Evolutionary conservation across 2,888 invertebrate species (phyloP).

Genomic region (Agrochola litura): DNA sequence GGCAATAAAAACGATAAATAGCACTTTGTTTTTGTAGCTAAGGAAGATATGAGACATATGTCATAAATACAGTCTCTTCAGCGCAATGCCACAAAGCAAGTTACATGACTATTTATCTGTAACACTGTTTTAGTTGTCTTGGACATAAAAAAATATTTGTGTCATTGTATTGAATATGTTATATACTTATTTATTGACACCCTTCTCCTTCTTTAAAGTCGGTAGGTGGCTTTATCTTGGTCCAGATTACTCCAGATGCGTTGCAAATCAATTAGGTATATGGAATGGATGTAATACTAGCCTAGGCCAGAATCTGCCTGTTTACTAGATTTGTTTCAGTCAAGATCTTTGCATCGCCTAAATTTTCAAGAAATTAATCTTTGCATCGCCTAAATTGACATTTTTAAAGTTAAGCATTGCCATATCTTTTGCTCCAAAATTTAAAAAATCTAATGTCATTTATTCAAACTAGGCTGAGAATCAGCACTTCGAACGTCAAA

Average conservation of each 20-base stretch:
- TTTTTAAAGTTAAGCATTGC: not conserved
- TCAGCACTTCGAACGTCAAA: too few species aligned
- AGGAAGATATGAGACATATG: conserved; percentile 33
- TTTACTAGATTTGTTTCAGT: conserved; percentile 4
- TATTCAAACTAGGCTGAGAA: too few species aligned
- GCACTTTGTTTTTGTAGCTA: conserved; percentile 55
- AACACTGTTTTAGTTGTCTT: conserved; percentile 2
- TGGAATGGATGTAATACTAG: conserved; percentile 16
- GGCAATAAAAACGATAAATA: conserved; percentile 63
- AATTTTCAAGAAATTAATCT: not conserved
- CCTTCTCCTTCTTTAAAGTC: not conserved
- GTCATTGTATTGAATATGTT: not conserved
- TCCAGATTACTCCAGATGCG: conserved; percentile 2
- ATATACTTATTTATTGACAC: too few species aligned
- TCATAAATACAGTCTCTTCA: conserved; percentile 30
- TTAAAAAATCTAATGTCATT: too few species aligned
- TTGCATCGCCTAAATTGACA: not conserved
- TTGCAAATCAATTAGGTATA: conserved; percentile 22
- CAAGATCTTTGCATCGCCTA: not conserved
- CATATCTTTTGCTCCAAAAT: too few species aligned
- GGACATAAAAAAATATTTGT: not conserved
- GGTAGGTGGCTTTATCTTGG: conserved; percentile 6
- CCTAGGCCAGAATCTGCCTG: not conserved
- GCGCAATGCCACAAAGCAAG: conserved; percentile 1
- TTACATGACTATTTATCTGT: conserved; percentile 10